Conservation (phyloP, 2,888 invertebrate species). For the Thereva unica region DNA sequence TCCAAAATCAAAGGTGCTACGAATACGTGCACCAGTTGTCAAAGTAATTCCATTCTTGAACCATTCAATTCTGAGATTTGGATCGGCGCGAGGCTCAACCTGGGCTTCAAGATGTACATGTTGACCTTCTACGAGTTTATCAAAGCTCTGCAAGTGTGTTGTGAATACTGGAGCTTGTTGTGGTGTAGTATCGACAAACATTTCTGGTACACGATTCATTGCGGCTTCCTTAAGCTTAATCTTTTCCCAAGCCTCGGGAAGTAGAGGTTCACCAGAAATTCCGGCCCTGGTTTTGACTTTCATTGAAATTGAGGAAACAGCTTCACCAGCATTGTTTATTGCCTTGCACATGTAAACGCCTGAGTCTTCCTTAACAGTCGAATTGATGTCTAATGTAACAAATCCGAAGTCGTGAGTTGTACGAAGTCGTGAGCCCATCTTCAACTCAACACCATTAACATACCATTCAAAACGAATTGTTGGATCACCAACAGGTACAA, state of each 20-base stretch:
- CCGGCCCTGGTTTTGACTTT: slow-evolving; percentile 83
- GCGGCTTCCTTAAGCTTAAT: slow-evolving; percentile 90
- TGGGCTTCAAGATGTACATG: slow-evolving; percentile 86
- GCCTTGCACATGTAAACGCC: slow-evolving; percentile 95
- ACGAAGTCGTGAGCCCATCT: slow-evolving; percentile 90
- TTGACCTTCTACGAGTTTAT: slow-evolving; percentile 83
- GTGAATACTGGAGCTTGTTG: slow-evolving; percentile 96
- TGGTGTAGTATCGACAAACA: slow-evolving; percentile 82
- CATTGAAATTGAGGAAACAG: slow-evolving; percentile 87
- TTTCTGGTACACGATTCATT: slow-evolving; percentile 86
- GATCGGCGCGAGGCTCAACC: slow-evolving; percentile 88
- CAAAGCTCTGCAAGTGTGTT: slow-evolving; percentile 83
- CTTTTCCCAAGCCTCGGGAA: slow-evolving; percentile 91
- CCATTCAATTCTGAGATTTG: slow-evolving; percentile 87
- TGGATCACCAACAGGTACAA: slow-evolving; percentile 92
- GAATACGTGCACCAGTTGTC: slow-evolving; percentile 85
- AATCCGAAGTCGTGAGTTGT: slow-evolving; percentile 93
- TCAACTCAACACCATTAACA: slow-evolving; percentile 89
- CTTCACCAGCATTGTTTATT: slow-evolving; percentile 90
- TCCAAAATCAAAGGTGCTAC: slow-evolving; percentile 96
- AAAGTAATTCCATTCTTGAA: slow-evolving; percentile 87
- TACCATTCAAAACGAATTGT: slow-evolving; percentile 94
- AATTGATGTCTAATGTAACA: slow-evolving; percentile 87
- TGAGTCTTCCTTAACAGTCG: slow-evolving; percentile 85
- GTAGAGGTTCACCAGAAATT: slow-evolving; percentile 80